Base-by-base conservation (phyloP, 2,888 invertebrate genomes). In the Harmothoe impar region DNA sequence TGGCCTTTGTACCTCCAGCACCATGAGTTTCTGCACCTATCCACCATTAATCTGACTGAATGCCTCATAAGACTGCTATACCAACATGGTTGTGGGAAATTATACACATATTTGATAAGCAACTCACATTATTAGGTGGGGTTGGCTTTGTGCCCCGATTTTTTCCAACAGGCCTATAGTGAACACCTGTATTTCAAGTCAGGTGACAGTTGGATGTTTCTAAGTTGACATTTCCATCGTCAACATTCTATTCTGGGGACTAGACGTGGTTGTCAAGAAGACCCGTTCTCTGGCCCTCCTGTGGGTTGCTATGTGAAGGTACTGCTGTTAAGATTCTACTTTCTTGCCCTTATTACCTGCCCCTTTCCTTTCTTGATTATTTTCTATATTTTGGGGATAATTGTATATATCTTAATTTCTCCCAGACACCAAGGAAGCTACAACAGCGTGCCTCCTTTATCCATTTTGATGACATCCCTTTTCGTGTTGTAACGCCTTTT, bases 21-120 rank as follows among this genome's bases (percentile, higher is more conserved):
- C 33, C 25, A 33, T 91, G 7, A n/a, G 3, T 62, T 62, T n/a
- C 20, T 62, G 62, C 62, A 62, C 62, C 62, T 62, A 15, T n/a
- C 62, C 62, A n/a, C 10, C 43, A 43, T 43, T 43, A 43, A 43
- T 43, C 43, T 43, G 43, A 7, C 43, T n/a, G 10, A 43, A 3
- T 43, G 43, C 43, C 43, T 43, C 43, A 43, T 43, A n/a, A n/a
- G 43, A 43, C 25, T 62, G 62, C 23, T n/a, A 5, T 15, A 62
- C 15, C 25, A 15, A 62, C 62, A n/a, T n/a, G n/a, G n/a, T n/a
- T n/a, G n/a, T n/a, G n/a, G n/a, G n/a, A n/a, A n/a, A n/a, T n/a
- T n/a, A n/a, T n/a, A n/a, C n/a, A n/a, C n/a, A n/a, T n/a, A n/a
- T n/a, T n/a, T n/a, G n/a, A n/a, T n/a, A n/a, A n/a, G n/a, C n/a